phyloP scores from a whole-genome alignment of 2,113 vertebrate species.

The Sinocyclocheilus maitianheensis region DNA sequence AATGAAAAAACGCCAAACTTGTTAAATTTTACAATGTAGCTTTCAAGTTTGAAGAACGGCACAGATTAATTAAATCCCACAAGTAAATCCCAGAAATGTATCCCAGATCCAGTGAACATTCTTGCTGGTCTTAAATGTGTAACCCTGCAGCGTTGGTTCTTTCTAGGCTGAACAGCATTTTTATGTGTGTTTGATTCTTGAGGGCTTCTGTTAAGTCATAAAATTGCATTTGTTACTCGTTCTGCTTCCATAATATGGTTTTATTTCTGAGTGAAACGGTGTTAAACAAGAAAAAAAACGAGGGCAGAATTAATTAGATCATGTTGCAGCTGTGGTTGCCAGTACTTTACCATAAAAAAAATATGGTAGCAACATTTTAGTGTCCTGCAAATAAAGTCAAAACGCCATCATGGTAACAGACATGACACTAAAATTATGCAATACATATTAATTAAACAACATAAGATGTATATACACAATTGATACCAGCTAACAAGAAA shows the following conservation, averaged over 20 bases:
- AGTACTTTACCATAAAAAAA: too few relatives aligned
- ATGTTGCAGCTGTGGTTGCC: neutral
- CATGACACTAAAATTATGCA: neutral
- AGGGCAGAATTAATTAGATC: neutral
- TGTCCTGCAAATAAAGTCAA: neutral
- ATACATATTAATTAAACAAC: too few relatives aligned
- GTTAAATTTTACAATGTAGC: neutral
- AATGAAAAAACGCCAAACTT: neutral
- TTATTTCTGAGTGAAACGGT: neutral
- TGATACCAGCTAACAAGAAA: too few relatives aligned
- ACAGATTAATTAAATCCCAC: neutral
- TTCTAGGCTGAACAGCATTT: neutral
- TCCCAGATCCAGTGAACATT: neutral
- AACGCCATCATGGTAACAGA: neutral
- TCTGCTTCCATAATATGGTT: neutral
- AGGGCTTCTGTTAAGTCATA: neutral
- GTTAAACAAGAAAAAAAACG: neutral
- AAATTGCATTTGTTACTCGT: neutral
- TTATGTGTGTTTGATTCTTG: neutral
- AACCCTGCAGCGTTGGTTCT: neutral
- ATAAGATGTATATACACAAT: too few relatives aligned
- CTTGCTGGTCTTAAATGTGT: neutral
- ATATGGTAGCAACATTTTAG: neutral
- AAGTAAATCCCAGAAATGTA: slow-evolving; percentile 11
- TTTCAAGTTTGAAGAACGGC: neutral